phyloP scores from a whole-genome alignment of 2,797 vertebrate species.

The Pangasius sanitwongsei region DNA sequence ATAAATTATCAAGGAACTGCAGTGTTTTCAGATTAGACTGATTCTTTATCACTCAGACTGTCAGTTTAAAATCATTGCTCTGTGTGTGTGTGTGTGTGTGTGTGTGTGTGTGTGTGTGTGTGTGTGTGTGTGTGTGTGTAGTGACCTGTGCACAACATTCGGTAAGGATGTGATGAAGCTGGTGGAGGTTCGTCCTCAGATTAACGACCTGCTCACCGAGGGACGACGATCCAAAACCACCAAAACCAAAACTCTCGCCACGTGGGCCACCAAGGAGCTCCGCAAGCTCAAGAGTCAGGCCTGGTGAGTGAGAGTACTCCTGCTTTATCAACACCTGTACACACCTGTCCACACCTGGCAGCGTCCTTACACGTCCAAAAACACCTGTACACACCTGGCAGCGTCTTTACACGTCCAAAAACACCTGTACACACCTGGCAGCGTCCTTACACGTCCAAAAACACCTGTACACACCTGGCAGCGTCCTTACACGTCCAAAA shows the following conservation, averaged over 20 bases:
- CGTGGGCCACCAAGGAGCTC: conserved; percentile 98
- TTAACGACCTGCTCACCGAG: conserved; percentile 95
- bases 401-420: too few species aligned
- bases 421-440: too few species aligned
- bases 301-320: conserved; percentile 69
- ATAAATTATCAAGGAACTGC: not conserved
- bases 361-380: too few species aligned
- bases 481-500: too few species aligned
- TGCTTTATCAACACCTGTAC: not conserved
- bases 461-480: too few species aligned
- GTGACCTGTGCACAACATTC: conserved; percentile 94
- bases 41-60: not conserved
- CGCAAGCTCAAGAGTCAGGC: conserved; percentile 98
- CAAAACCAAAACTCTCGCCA: conserved; percentile 96
- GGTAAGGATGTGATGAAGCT: conserved; percentile 97
- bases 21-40: not conserved
- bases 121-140: conserved; percentile 58
- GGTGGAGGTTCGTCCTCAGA: conserved; percentile 93
- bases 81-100: conserved; percentile 22
- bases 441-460: too few species aligned
- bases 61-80: too few species aligned
- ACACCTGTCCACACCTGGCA: too few species aligned
- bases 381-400: too few species aligned
- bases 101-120: not conserved
- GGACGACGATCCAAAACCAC: conserved; percentile 93